phyloP scores from a whole-genome alignment of 30 jellyfish, hydroid and myxozoan species.

The Turritopsis dohrnii region DNA sequence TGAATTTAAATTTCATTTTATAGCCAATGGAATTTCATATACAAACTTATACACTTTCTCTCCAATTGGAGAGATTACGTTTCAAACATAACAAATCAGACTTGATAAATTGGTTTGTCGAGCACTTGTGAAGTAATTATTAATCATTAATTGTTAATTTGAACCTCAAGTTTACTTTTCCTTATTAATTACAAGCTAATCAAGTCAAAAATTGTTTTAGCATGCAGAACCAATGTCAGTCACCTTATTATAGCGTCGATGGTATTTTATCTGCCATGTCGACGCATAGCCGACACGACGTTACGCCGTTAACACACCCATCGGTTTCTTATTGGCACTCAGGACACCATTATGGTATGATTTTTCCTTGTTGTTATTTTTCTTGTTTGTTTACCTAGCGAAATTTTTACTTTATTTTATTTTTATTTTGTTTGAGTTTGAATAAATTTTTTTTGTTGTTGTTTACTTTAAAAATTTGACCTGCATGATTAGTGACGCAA shows the following conservation, averaged over 20 bases:
- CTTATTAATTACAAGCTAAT: neutral
- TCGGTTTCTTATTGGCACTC: conserved; percentile 1
- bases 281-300: neutral
- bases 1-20: neutral
- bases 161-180: neutral
- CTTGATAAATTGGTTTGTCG: neutral
- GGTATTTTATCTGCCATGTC: conserved; percentile 15
- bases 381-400: neutral
- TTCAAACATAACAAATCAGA: neutral
- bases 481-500: no score
- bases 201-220: neutral
- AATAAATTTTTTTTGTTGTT: no score
- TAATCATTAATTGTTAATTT: neutral
- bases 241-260: conserved; percentile 7
- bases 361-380: neutral
- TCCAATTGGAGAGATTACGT: neutral
- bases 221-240: neutral
- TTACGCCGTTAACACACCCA: neutral
- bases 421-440: neutral
- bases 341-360: conserved; percentile 11
- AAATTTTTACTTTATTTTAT: no score
- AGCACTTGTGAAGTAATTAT: neutral
- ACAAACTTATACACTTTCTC: neutral
- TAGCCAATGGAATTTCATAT: neutral
- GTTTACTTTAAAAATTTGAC: neutral